Percentiles rank a stretch among this genome's conserved stretches.
These are phyloP conservation scores for Sminthurides bifidus DNA, from an alignment of 1,140 invertebrate genomes.

Conservation along the genomic window DNA sequence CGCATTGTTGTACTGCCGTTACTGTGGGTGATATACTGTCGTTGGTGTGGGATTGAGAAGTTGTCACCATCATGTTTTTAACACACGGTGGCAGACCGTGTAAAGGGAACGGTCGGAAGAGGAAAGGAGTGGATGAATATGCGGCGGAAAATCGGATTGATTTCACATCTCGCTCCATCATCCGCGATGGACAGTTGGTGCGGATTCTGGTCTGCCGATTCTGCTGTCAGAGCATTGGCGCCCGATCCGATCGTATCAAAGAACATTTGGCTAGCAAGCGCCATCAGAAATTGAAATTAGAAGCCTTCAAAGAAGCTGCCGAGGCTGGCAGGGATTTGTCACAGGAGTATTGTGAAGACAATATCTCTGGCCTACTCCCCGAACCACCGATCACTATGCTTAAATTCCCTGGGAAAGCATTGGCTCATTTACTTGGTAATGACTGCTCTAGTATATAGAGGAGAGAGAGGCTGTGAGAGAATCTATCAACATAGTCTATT, in stretches of 20 bases:
- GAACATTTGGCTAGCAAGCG: conserved; percentile 31
- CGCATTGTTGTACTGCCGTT: background rate
- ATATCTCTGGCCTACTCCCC: conserved; percentile 25
- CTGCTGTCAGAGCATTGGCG: conserved; percentile 31
- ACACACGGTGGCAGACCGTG: conserved; percentile 31
- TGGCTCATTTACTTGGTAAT: conserved; percentile 31
- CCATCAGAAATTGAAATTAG: conserved; percentile 31
- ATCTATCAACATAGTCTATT: background rate
- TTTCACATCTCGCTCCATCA: conserved; percentile 31
- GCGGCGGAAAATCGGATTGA: conserved; percentile 31
- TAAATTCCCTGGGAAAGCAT: conserved; percentile 32
- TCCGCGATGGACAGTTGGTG: conserved; percentile 31
- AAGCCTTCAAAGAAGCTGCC: conserved; percentile 31
- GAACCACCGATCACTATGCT: conserved; percentile 32
- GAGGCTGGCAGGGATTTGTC: conserved; percentile 31
- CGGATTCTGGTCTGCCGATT: conserved; percentile 31
- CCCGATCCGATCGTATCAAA: conserved; percentile 30
- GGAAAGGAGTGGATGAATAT: conserved; percentile 32
- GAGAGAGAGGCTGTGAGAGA: background rate
- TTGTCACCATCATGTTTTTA: conserved; percentile 23
- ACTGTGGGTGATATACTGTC: background rate
- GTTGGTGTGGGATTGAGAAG: too few species aligned
- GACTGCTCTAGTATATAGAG: background rate
- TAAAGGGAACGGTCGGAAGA: conserved; percentile 31
- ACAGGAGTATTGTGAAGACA: conserved; percentile 30